A percentile compares a stretch with the other conserved stretches of the same genome.
These are phyloP conservation scores for Palythoa heliodiscus DNA, from an alignment of 92 coral and sea anemone species.

Conservation along the genomic window DNA sequence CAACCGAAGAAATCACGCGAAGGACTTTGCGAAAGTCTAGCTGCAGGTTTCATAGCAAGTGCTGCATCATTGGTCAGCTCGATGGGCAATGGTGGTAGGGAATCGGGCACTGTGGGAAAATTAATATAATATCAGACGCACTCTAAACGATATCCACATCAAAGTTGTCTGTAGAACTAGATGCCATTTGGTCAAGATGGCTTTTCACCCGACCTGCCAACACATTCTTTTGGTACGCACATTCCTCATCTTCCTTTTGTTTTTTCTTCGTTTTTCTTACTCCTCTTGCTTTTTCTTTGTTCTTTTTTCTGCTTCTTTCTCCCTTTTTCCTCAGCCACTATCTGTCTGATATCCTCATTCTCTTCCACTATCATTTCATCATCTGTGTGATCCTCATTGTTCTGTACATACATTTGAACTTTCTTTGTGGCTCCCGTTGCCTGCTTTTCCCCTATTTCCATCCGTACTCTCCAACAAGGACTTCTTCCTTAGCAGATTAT, in stretches of 20 bases:
- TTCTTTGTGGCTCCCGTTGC: neutral
- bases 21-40: no score
- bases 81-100: neutral
- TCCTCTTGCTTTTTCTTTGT: neutral
- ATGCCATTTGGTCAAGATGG: neutral
- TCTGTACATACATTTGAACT: neutral
- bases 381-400: neutral
- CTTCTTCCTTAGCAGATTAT: neutral
- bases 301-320: neutral
- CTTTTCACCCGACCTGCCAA: slow-evolving; percentile 4
- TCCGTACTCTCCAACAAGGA: neutral
- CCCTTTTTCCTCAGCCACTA: neutral
- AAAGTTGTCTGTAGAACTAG: neutral
- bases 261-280: neutral
- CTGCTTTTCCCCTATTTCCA: neutral
- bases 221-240: neutral
- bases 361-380: neutral
- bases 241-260: neutral
- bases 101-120: neutral
- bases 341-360: slow-evolving; percentile 1
- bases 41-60: neutral
- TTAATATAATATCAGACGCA: neutral
- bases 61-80: slow-evolving; percentile 2
- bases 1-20: no score
- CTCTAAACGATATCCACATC: slow-evolving; percentile 1